phyloP scores from a whole-genome alignment of 2,888 invertebrate genomes.

The Cepaea hortensis region DNA sequence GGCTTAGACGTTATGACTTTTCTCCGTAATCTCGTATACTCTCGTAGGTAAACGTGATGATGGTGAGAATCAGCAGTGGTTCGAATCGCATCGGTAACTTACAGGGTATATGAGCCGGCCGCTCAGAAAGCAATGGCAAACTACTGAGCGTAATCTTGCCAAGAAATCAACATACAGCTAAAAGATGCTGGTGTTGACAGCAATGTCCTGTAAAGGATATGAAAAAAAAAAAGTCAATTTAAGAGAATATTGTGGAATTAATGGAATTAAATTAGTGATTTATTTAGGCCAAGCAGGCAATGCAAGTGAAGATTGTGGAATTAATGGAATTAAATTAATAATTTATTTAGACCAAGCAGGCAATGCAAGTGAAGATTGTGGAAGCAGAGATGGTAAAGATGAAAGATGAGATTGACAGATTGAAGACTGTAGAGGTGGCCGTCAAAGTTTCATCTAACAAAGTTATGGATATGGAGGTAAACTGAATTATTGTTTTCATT shows the following conservation, averaged over 20 bases:
- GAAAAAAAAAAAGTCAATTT: too few species aligned
- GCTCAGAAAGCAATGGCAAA: too few species aligned
- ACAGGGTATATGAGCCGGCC: too few species aligned
- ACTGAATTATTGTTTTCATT: neutral
- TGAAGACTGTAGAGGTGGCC: slow-evolving; percentile 78
- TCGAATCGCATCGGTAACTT: too few species aligned
- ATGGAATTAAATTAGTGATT: neutral
- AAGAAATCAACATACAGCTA: too few species aligned
- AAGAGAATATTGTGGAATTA: slow-evolving; percentile 80
- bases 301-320: slow-evolving; percentile 79
- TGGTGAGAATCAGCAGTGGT: too few species aligned
- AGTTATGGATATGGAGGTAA: slow-evolving; percentile 78
- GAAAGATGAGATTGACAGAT: slow-evolving; percentile 78
- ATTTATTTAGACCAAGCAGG: slow-evolving; percentile 77
- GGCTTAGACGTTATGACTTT: too few species aligned
- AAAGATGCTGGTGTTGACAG: too few species aligned
- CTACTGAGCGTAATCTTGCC: too few species aligned
- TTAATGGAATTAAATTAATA: neutral
- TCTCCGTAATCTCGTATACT: too few species aligned
- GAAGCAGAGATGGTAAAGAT: slow-evolving; percentile 64
- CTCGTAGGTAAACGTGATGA: too few species aligned
- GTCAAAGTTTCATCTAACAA: slow-evolving; percentile 70
- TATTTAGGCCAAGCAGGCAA: slow-evolving; percentile 79
- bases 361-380: slow-evolving; percentile 80
- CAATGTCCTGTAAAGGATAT: too few species aligned